phyloP scores from a whole-genome alignment of 2,888 invertebrate genomes.

The Machimus rusticus region DNA sequence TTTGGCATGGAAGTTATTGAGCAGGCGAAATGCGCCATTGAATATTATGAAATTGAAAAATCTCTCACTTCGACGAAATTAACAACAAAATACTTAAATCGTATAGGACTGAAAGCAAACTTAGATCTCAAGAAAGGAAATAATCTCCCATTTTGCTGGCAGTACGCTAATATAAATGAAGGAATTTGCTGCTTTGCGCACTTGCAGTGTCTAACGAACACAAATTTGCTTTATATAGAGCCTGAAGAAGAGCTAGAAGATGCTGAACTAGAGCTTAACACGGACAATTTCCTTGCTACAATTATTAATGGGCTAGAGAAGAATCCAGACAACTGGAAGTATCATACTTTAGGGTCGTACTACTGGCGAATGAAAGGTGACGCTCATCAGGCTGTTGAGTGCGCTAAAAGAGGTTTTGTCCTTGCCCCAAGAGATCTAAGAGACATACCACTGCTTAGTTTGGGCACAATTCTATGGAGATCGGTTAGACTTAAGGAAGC shows the following conservation, averaged over 20 bases:
- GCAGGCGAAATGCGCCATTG: slow-evolving; percentile 58
- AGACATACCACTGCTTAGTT: slow-evolving; percentile 58
- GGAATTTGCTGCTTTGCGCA: slow-evolving; percentile 57
- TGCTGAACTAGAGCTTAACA: slow-evolving; percentile 51
- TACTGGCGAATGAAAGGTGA: slow-evolving; percentile 61
- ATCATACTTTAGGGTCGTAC: slow-evolving; percentile 58
- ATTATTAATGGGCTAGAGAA: slow-evolving; percentile 53
- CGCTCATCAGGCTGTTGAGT: slow-evolving; percentile 58
- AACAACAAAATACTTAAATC: slow-evolving; percentile 56
- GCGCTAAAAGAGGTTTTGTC: slow-evolving; percentile 57
- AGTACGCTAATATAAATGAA: slow-evolving; percentile 28
- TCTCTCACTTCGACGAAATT: slow-evolving; percentile 55
- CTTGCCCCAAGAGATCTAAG: slow-evolving; percentile 56
- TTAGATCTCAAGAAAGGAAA: slow-evolving; percentile 47
- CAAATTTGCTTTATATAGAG: slow-evolving; percentile 54
- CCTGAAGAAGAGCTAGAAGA: slow-evolving; percentile 54
- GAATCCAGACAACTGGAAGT: slow-evolving; percentile 58
- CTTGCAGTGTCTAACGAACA: slow-evolving; percentile 54
- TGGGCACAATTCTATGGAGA: slow-evolving; percentile 59
- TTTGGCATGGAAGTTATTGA: slow-evolving; percentile 59
- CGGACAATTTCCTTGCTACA: slow-evolving; percentile 44
- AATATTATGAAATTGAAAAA: slow-evolving; percentile 56
- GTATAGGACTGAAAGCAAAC: slow-evolving; percentile 56
- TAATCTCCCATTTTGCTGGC: slow-evolving; percentile 39
- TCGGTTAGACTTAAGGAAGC: slow-evolving; percentile 57